A percentile compares a stretch with the other conserved stretches of the same genome.
Evolutionary conservation across 2,113 vertebrate species (phyloP).

Genomic region (Chaetodon auriga): DNA sequence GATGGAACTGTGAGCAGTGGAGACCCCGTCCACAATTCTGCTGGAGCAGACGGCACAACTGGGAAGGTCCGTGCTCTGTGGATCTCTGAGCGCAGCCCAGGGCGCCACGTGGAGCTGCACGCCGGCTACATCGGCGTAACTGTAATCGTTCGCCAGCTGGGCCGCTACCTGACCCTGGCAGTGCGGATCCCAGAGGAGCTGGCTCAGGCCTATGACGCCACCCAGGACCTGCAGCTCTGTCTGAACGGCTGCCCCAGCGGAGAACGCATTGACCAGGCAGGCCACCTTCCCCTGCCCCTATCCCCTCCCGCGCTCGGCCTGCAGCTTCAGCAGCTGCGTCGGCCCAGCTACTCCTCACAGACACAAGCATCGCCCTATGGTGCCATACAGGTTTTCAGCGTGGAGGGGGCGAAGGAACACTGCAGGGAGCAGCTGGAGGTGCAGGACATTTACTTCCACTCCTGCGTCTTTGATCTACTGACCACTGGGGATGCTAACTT

Average conservation of each 20-base stretch:
- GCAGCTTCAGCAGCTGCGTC: conserved; percentile 76
- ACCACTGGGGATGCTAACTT: conserved; percentile 97
- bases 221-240: conserved; percentile 96
- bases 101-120: conserved; percentile 91
- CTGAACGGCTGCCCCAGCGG: conserved; percentile 92
- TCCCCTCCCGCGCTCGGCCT: conserved; percentile 77
- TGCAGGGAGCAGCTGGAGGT: conserved; percentile 92
- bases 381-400: conserved; percentile 71
- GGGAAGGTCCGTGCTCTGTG: conserved; percentile 87
- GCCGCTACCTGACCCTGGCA: conserved; percentile 93
- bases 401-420: conserved; percentile 87
- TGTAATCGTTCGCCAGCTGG: conserved; percentile 91
- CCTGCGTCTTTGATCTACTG: conserved; percentile 95
- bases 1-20: conserved; percentile 91
- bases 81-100: conserved; percentile 89
- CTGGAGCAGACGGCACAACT: conserved; percentile 81
- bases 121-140: conserved; percentile 94
- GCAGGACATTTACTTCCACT: conserved; percentile 96
- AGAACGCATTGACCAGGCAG: conserved; percentile 90
- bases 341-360: conserved; percentile 58
- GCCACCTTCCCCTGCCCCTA: conserved; percentile 83
- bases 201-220: conserved; percentile 90
- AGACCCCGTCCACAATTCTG: conserved; percentile 71
- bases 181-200: conserved; percentile 92
- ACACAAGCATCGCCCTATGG: conserved; percentile 64